Base-by-base conservation (phyloP, 2,888 invertebrate genomes). In the Hesperia comma region DNA sequence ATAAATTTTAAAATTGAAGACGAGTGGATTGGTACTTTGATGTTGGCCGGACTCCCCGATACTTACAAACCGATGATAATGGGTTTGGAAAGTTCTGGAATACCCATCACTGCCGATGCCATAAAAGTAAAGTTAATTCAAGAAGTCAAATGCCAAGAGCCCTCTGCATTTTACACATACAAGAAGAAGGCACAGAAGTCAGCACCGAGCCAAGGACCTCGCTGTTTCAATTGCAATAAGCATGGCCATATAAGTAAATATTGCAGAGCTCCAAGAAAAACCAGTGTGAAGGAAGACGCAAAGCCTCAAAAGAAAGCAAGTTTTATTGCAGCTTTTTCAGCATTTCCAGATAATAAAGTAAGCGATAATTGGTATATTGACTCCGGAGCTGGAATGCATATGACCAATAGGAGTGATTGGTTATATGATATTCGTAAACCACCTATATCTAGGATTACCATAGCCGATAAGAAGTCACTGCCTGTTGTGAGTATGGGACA, bases 301-400 rank as follows among this genome's bases (percentile, higher is more conserved):
- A 71, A 33, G 7, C 63, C 68, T 43, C 60, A 26, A 37, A 69
- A 71, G 12, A 61, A 49, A 21, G 40, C 63, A 8, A 63, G 71
- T 67, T 77, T 61, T 72, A 63, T 71, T 46, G 74, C 74, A 17
- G 75, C 71, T 12, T 76, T 75, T 69, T 60, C 74, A 70, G 72
- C 72, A 0, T 41, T 61, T 12, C 14, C 46, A 12, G 7, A 40
- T 21, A 43, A 63, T 6, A 53, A 49, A 12, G 37, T 49, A 2
- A 64, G 12, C 14, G 49, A 69, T 53, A 61, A 62, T 3, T 72
- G 72, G 73, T 68, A 66, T 46, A 46, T 75, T 7, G 74, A 73
- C 69, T 71, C 72, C 0, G 71, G 75, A 49, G 74, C 72, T 57
- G 69, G 73, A 21, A 66, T 66, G 43, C 73, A 74, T 33, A 73